Base-by-base conservation (phyloP, 2,797 vertebrate genomes). In the Limosa lapponica region DNA sequence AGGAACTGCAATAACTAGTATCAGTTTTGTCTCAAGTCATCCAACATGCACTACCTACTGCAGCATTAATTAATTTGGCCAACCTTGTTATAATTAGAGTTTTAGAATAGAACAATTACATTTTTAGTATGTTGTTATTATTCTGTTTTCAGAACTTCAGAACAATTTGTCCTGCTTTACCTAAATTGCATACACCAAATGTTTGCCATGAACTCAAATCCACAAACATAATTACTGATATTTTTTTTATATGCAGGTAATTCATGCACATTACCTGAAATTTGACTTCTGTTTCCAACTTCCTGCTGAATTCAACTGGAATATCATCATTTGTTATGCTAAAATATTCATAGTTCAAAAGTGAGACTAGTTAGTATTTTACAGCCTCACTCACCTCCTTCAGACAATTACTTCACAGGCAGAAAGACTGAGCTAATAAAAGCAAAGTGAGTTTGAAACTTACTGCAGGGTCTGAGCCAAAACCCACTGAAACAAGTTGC, bases 271-370 rank as follows among this genome's bases (percentile, higher is more conserved):
- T 72, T 79, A 89, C 55, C 70, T 90, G 80, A 83, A 88, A 88
- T 84, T 66, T 93, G 25, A 62, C 48, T 94, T 90, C 72, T 75
- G 36, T 36, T 81, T 84, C 59, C 58, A 90, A 30, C 51, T 91
- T 96, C 70, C 58, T 71, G 49, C 22, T 66, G 72, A 93, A 86
- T 15, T 48, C 23, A 91, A 90, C 59, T 67, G 37, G 70, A 88
- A 94, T 43, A 91, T 52, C 48, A 75, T 41, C 5, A 70, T 82
- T 90, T 66, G 4, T 90, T 92, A 95, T 75, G n/a, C 32, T 83
- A 95, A 95, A 81, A 82, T 81, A 91, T 82, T 91, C 79, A 65
- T 32, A 48, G 59, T 72, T 55, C 58, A 84, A 83, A 90, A 86
- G 62, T 72, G 62, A 81, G 36, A 73, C 89, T 87, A 82, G 62